Conservation (phyloP, 1,140 invertebrate species). For the Ceratosolen fusciceps region DNA sequence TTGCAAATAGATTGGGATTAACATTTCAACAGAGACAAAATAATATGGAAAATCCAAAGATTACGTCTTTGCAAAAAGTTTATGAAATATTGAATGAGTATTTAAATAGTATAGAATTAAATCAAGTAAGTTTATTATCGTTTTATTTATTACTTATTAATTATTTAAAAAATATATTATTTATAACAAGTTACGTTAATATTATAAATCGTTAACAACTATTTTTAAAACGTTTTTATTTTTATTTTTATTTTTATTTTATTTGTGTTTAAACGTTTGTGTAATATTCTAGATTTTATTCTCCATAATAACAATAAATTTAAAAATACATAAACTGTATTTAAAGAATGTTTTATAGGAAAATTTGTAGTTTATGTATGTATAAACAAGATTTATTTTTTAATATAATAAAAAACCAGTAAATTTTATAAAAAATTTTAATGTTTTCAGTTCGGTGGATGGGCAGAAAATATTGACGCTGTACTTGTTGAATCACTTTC, state of each 20-base stretch:
- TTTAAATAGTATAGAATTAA: slow-evolving; percentile 54
- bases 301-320: no score
- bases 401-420: no score
- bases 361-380: no score
- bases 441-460: slow-evolving; percentile 50
- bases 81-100: slow-evolving; percentile 52
- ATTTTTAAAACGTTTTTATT: no score
- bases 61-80: slow-evolving; percentile 49
- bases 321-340: no score
- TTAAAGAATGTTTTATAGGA: no score
- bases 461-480: slow-evolving; percentile 64
- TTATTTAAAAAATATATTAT: neutral
- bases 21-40: slow-evolving; percentile 43
- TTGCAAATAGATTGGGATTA: slow-evolving; percentile 51
- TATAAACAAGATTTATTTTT: no score
- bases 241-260: no score
- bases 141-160: neutral
- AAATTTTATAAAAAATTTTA: no score
- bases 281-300: no score
- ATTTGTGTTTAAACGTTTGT: no score
- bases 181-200: neutral
- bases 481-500: slow-evolving; percentile 64
- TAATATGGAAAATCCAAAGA: slow-evolving; percentile 43
- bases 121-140: slow-evolving; percentile 51
- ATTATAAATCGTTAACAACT: no score